These are phyloP conservation scores for Cyanoderma ruficeps DNA, from an alignment of 2,113 vertebrate species.

Conservation along the genomic window DNA sequence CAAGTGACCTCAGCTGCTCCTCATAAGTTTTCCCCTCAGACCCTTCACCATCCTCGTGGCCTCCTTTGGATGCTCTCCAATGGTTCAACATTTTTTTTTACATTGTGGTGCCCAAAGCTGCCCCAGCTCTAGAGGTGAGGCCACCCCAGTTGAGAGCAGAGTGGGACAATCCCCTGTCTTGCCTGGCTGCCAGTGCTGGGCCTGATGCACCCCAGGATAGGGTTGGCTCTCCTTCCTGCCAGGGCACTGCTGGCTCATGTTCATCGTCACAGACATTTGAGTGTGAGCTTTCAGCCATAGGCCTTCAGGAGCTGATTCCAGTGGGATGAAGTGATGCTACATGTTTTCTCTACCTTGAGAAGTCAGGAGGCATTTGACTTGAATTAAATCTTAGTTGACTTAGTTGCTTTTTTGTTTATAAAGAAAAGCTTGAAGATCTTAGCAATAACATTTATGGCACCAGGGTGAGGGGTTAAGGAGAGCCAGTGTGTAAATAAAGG, in stretches of 20 bases:
- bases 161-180: neutral
- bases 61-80: neutral
- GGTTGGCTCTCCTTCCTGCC: neutral
- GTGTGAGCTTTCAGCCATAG: neutral
- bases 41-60: neutral
- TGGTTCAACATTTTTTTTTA: neutral
- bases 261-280: neutral
- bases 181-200: fast-evolving
- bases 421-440: neutral
- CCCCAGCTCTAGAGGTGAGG: neutral
- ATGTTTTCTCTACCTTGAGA: neutral
- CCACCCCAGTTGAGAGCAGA: neutral
- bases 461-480: neutral
- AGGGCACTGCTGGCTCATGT: neutral
- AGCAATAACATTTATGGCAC: neutral
- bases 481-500: neutral
- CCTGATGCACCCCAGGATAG: neutral
- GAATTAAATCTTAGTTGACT: neutral
- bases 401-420: neutral
- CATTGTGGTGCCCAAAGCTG: neutral
- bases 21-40: neutral
- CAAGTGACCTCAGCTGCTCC: neutral
- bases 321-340: neutral
- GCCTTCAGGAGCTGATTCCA: neutral
- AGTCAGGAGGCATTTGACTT: neutral